phyloP scores from a whole-genome alignment of 2,113 vertebrate genomes.

The Dendrocopos noguchii region DNA sequence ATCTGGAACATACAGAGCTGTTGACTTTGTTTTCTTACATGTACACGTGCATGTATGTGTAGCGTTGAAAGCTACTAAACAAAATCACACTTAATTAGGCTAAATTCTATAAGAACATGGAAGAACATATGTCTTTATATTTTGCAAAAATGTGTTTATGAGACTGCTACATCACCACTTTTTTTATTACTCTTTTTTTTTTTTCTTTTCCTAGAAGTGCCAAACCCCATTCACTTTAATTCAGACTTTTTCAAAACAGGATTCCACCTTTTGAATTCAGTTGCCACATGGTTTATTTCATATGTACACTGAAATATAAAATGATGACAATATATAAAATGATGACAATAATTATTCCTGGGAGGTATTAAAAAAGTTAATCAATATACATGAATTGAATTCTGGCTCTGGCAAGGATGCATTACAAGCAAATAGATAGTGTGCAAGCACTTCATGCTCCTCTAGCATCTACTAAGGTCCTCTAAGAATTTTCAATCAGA shows the following conservation, averaged over 20 bases:
- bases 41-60: accelerated
- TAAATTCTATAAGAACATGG: neutral
- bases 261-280: neutral
- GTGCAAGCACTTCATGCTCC: conserved; percentile 7
- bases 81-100: neutral
- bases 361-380: conserved; percentile 52
- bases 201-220: neutral
- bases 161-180: neutral
- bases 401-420: conserved; percentile 30
- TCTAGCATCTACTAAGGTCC: neutral
- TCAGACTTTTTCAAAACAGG: conserved; percentile 18
- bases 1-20: neutral
- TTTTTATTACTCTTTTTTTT: conserved; percentile 13
- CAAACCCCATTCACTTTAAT: neutral
- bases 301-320: neutral
- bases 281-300: conserved; percentile 20
- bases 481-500: neutral
- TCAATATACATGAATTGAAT: conserved; percentile 21
- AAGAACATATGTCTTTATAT: neutral
- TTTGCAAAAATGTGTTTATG: neutral
- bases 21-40: neutral
- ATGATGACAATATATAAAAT: conserved; percentile 29
- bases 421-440: conserved; percentile 10
- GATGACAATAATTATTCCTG: conserved; percentile 49
- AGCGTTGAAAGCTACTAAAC: neutral